Base-by-base conservation (phyloP, 2,113 vertebrate species). In the Poicephalus gulielmi region DNA sequence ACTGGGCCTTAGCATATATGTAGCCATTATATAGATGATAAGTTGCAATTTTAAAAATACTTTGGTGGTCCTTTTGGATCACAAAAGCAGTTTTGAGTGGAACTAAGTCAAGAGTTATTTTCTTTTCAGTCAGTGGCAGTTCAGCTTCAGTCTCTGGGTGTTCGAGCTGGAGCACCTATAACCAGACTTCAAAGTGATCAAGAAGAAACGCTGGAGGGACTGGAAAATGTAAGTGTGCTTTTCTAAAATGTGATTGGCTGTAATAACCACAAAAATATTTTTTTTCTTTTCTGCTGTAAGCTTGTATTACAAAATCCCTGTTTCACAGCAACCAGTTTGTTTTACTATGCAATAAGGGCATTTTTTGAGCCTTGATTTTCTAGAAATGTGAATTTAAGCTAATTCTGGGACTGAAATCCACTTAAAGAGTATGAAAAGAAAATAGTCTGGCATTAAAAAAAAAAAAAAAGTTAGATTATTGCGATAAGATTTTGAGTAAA, bases 71-170 rank as follows among this genome's bases (percentile, higher is more conserved):
- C 60, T 90, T 94, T 78, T 3, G 11, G 39, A 73, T 82, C 37
- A 81, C 13, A 81, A 53, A 87, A 75, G 23, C 57, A 44, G 25
- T 75, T 94, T 86, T 83, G 59, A 63, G 73, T 90, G 47, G 12
- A 69, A 64, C 37, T 62, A 53, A 92, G 63, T 95, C 50, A 92
- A 84, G 74, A 63, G 31, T 57, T 92, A 30, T 90, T 96, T 67
- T 97, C 91, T 96, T 57, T 97, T 76, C 94, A 99, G 99, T 96
- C 91, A 44, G 98, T 99, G 41, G 88, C 98, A 86, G 92, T 95
- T 9, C 98, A 90, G n/a, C 98, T 99, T 93, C 98, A 98, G 24
- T 98, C 95, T 92, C 98, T 99, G 98, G 98, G 98, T n/a, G 57
- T 99, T 89, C 98, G 55, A 87, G 97, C 79, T 79, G 98, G 98